These are phyloP conservation scores for Sinohyriopsis cumingii DNA, from an alignment of 2,888 invertebrate genomes.

Conservation along the genomic window DNA sequence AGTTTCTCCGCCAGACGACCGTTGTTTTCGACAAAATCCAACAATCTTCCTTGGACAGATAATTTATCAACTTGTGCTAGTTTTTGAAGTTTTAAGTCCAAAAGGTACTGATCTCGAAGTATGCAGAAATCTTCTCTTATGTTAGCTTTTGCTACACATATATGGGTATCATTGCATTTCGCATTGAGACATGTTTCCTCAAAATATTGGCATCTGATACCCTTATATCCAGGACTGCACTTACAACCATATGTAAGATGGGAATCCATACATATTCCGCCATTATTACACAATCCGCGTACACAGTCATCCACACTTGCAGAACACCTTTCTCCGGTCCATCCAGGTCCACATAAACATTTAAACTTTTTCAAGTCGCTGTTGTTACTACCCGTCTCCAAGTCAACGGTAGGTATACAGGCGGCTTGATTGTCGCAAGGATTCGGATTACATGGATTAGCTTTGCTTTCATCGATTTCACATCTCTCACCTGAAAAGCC, in stretches of 20 bases:
- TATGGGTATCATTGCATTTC: slow-evolving; percentile 17
- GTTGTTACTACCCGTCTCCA: neutral
- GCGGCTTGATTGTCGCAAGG: slow-evolving; percentile 38
- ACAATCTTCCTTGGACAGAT: slow-evolving; percentile 23
- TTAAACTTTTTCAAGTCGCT: slow-evolving; percentile 7
- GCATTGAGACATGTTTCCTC: slow-evolving; percentile 14
- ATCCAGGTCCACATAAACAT: slow-evolving; percentile 44
- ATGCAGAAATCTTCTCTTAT: slow-evolving; percentile 24
- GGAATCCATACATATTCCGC: slow-evolving; percentile 43
- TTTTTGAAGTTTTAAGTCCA: slow-evolving; percentile 12
- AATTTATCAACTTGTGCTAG: slow-evolving; percentile 5
- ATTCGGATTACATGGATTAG: slow-evolving; percentile 28
- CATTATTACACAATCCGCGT: slow-evolving; percentile 28
- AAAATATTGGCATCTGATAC: slow-evolving; percentile 35
- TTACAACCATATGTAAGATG: slow-evolving; percentile 40
- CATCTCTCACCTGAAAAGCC: slow-evolving; percentile 41
- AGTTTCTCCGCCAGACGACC: slow-evolving; percentile 19
- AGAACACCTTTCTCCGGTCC: slow-evolving; percentile 42
- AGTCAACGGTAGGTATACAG: slow-evolving; percentile 26
- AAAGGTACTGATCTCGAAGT: slow-evolving; percentile 7
- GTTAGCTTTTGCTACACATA: slow-evolving; percentile 38
- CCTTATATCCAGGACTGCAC: slow-evolving; percentile 32
- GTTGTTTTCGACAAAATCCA: slow-evolving; percentile 29
- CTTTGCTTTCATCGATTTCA: slow-evolving; percentile 26
- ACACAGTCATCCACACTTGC: slow-evolving; percentile 42